These are phyloP conservation scores for Tyto alba DNA, from an alignment of 2,113 vertebrate genomes.

Conservation along the genomic window DNA sequence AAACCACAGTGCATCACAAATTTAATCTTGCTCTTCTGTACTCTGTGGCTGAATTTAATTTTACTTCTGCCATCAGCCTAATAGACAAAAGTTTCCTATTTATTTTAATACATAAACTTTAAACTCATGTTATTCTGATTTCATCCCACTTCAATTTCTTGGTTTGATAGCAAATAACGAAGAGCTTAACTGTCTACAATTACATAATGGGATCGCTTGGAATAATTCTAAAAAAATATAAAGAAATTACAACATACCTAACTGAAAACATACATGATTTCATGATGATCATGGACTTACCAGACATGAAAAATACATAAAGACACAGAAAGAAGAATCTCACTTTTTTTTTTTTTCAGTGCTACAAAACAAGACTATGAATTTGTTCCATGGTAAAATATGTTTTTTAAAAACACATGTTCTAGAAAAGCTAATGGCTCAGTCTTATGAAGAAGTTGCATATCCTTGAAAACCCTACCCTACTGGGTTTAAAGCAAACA, in stretches of 20 bases:
- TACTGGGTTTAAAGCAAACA: neutral
- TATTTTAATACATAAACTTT: conserved; percentile 44
- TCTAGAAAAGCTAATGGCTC: neutral
- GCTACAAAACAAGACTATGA: neutral
- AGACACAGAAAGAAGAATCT: neutral
- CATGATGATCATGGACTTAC: neutral
- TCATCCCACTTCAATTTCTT: conserved; percentile 31
- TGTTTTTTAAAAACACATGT: neutral
- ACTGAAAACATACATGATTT: neutral
- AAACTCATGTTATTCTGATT: conserved; percentile 43
- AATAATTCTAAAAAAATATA: neutral
- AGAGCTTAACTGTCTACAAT: neutral
- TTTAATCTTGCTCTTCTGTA: conserved; percentile 54
- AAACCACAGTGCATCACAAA: conserved; percentile 44
- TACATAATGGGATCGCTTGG: neutral
- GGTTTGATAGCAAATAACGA: conserved; percentile 25
- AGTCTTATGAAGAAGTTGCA: neutral
- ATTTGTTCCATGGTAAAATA: neutral
- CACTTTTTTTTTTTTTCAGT: neutral
- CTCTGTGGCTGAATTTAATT: conserved; percentile 48
- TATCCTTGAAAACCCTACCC: neutral
- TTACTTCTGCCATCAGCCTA: conserved; percentile 40
- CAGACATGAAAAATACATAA: neutral
- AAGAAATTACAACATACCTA: neutral
- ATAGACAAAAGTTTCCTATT: conserved; percentile 38